Evolutionary conservation across 2,888 invertebrate species (phyloP).

Genomic region (Philereme vetulata): DNA sequence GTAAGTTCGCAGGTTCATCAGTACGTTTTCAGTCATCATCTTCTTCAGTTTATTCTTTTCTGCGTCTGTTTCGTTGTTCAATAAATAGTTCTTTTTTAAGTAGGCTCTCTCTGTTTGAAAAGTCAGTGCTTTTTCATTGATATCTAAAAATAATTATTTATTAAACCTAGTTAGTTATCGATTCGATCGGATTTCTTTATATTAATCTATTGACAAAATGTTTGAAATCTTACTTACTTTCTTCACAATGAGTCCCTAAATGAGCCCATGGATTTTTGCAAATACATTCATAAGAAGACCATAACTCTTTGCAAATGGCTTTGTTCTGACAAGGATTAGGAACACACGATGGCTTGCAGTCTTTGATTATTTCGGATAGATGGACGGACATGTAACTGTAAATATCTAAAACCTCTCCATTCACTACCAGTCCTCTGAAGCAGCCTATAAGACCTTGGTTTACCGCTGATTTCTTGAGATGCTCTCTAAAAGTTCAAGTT

Average conservation of each 20-base stretch:
- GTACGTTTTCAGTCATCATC: slow-evolving; percentile 90
- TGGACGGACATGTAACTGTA: slow-evolving; percentile 97
- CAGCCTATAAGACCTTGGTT: slow-evolving; percentile 96
- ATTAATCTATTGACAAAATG: not conserved
- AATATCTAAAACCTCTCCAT: slow-evolving; percentile 95
- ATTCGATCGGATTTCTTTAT: not conserved
- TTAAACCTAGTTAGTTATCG: not conserved
- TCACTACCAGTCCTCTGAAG: slow-evolving; percentile 95
- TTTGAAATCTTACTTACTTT: slow-evolving; percentile 85
- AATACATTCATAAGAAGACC: slow-evolving; percentile 96
- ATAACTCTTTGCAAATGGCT: slow-evolving; percentile 94
- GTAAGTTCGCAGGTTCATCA: slow-evolving; percentile 95
- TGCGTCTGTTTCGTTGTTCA: slow-evolving; percentile 84
- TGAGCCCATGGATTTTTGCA: slow-evolving; percentile 97
- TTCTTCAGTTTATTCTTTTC: slow-evolving; percentile 87
- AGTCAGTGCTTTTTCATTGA: slow-evolving; percentile 94
- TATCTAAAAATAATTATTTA: slow-evolving; percentile 84
- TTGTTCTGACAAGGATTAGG: slow-evolving; percentile 97
- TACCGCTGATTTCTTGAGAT: slow-evolving; percentile 91
- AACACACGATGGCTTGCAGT: slow-evolving; percentile 97
- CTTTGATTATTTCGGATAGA: slow-evolving; percentile 94
- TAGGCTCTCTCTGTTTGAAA: slow-evolving; percentile 92
- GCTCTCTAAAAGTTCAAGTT: slow-evolving; percentile 83
- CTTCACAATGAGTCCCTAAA: slow-evolving; percentile 94
- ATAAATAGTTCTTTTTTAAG: slow-evolving; percentile 91